Base-by-base conservation (phyloP, 2,888 invertebrate species). In the Apotomis capreana region DNA sequence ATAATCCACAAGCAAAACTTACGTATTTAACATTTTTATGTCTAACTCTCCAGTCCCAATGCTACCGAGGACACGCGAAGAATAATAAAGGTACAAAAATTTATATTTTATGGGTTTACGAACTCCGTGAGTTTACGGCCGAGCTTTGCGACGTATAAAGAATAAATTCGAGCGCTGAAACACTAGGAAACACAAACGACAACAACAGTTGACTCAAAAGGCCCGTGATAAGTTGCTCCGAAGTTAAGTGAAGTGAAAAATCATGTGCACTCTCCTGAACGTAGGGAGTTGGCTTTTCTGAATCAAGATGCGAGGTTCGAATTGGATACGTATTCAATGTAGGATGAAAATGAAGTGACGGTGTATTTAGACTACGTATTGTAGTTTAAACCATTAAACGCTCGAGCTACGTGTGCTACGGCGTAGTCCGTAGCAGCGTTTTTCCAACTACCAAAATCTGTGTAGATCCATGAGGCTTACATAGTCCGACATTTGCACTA, bases 21-120 rank as follows among this genome's bases (percentile, higher is more conserved):
- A 44, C 51, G 40, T 67, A 68, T 54, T 68, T 68, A 59, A 58
- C 62, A 68, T 63, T 72, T 70, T 67, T 58, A 63, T 62, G 63
- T 68, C 46, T 52, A 57, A 49, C 37, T 54, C 55, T 46, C 62
- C 63, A 69, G 57, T 46, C 62, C 15, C 46, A 55, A 46, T 15
- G 67, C 69, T 55, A 68, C 49, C 69, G 52, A 60, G 36, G 64
- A 64, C 70, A 63, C 75, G 64, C 64, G 52, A 74, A 65, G 68
- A 70, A 61, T 72, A 65, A 74, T 70, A 76, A 76, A 76, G 73
- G 69, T 62, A 55, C 69, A 68, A 59, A 65, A 72, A 74, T 74
- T 72, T 76, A 74, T 76, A 75, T 74, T 76, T 76, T 76, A 75
- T 74, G 73, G 69, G 59, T 68, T 51, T 60, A 36, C 69, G 62